These are phyloP conservation scores for Ochotona princeps DNA, from an alignment of 2,113 vertebrate genomes.

Conservation along the genomic window DNA sequence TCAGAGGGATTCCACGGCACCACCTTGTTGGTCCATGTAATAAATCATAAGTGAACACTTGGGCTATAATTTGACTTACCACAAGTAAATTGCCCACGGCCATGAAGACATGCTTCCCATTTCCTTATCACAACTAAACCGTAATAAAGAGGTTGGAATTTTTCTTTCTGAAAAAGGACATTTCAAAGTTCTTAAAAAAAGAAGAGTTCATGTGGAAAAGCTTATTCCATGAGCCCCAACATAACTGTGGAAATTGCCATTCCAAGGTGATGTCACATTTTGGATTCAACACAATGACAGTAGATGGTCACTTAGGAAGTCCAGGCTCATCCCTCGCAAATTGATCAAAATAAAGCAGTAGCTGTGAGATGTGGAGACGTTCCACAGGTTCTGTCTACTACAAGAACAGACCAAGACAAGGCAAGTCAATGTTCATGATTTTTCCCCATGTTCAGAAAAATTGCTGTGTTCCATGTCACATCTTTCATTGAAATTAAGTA, in stretches of 20 bases:
- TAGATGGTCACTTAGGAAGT: not conserved
- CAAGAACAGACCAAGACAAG: too few species aligned
- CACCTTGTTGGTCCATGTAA: too few species aligned
- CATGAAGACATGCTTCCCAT: not conserved
- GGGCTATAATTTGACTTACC: not conserved
- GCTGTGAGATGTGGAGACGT: not conserved
- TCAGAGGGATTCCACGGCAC: too few species aligned
- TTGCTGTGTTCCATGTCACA: not conserved
- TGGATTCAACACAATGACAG: not conserved
- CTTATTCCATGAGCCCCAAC: not conserved
- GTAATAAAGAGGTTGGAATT: not conserved
- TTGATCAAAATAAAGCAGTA: not conserved
- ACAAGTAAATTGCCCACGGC: not conserved
- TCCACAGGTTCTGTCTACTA: not conserved
- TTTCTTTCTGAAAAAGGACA: not conserved
- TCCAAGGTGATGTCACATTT: not conserved
- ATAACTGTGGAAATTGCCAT: not conserved
- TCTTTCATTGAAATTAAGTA: not conserved
- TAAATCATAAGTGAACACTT: not conserved
- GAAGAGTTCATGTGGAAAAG: not conserved
- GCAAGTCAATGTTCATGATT: not conserved
- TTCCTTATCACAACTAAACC: not conserved
- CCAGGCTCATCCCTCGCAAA: not conserved
- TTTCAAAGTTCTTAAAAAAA: not conserved
- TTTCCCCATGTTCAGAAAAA: not conserved